phyloP scores from a whole-genome alignment of 2,113 vertebrate genomes.

The Elephas maximus region DNA sequence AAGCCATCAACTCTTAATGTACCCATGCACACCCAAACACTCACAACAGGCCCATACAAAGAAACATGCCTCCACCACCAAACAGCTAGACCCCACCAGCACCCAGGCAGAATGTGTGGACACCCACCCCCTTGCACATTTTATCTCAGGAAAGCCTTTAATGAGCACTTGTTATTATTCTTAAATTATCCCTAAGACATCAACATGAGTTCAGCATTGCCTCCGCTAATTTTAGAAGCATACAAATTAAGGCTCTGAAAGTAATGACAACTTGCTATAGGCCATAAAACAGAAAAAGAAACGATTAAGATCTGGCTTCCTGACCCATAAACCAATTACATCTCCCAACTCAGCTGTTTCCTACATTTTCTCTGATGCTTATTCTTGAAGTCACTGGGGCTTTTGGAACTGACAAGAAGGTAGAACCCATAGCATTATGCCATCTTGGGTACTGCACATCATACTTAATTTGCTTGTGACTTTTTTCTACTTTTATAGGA shows the following conservation, averaged over 20 bases:
- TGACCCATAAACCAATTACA: neutral
- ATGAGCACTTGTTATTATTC: neutral
- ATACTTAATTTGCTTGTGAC: neutral
- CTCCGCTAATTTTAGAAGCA: neutral
- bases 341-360: neutral
- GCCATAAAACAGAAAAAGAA: neutral
- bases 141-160: neutral
- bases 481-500: neutral
- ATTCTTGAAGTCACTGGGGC: neutral
- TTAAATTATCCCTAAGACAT: neutral
- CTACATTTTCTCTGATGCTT: neutral
- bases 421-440: neutral
- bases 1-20: neutral
- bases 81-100: neutral
- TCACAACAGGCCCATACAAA: neutral
- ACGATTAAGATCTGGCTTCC: neutral
- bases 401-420: neutral
- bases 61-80: neutral
- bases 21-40: neutral
- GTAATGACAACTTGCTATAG: neutral
- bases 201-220: neutral
- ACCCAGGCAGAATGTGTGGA: fast-evolving
- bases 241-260: neutral
- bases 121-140: neutral
- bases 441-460: neutral